These are phyloP conservation scores for Drosophila greeni DNA, from an alignment of 2,888 invertebrate species.

Conservation along the genomic window DNA sequence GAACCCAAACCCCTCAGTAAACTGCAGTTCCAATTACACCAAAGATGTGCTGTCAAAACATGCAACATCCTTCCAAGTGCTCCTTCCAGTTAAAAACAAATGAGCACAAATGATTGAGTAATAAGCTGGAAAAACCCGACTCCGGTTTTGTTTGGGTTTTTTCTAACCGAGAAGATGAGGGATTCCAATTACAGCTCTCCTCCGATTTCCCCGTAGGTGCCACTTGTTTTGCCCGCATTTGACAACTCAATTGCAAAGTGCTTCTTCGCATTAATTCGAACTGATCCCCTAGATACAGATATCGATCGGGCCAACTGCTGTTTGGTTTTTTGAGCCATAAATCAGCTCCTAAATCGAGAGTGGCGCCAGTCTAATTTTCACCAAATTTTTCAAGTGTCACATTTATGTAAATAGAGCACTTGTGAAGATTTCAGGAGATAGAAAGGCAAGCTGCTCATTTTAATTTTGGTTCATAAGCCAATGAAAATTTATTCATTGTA, in stretches of 20 bases:
- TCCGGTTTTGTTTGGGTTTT: background rate
- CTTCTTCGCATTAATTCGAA: slow-evolving; percentile 62
- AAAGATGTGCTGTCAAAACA: slow-evolving; percentile 64
- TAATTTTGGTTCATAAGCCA: slow-evolving; percentile 5
- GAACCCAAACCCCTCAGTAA: background rate
- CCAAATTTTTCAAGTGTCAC: slow-evolving; percentile 32
- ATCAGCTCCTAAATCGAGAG: slow-evolving; percentile 51
- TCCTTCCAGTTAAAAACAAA: slow-evolving; percentile 63
- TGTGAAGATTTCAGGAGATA: slow-evolving; percentile 10
- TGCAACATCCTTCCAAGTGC: slow-evolving; percentile 40
- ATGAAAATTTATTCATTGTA: background rate
- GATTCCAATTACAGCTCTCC: slow-evolving; percentile 24
- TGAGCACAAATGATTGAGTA: slow-evolving; percentile 66
- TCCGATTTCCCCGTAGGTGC: slow-evolving; percentile 52
- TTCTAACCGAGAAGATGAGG: background rate
- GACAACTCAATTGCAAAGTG: slow-evolving; percentile 67
- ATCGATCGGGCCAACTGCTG: slow-evolving; percentile 56
- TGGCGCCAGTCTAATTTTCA: slow-evolving; percentile 51
- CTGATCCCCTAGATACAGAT: slow-evolving; percentile 7
- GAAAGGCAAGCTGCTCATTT: background rate
- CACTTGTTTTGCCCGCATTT: slow-evolving; percentile 39
- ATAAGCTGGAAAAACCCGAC: slow-evolving; percentile 46
- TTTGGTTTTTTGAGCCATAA: slow-evolving; percentile 53
- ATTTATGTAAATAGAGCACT: slow-evolving; percentile 34
- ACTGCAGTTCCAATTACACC: slow-evolving; percentile 48